phyloP scores from a whole-genome alignment of 2,113 vertebrate species.

The Isichthys henryi region DNA sequence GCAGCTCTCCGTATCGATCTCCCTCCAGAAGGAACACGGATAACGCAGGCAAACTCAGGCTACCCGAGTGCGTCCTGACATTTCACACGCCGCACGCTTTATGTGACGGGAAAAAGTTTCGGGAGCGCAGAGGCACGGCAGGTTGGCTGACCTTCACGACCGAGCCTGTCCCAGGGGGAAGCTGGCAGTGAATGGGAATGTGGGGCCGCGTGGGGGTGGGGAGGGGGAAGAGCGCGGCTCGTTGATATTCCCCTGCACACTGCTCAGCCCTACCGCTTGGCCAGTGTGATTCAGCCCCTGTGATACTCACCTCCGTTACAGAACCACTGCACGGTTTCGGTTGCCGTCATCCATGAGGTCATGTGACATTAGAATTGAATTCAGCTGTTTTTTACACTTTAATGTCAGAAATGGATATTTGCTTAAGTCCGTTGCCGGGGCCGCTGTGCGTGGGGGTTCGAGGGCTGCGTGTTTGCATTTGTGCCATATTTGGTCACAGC shows the following conservation, averaged over 20 bases:
- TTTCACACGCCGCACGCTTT: slow-evolving; percentile 21
- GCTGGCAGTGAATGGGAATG: neutral
- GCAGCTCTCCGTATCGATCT: neutral
- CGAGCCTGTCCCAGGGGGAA: neutral
- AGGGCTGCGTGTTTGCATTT: neutral
- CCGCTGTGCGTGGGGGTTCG: neutral
- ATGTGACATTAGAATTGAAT: neutral
- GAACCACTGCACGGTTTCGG: neutral
- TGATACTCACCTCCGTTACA: neutral
- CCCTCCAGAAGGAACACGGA: neutral
- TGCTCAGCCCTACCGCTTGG: neutral
- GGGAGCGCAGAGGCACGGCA: slow-evolving; percentile 16
- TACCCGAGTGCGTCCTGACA: slow-evolving; percentile 23
- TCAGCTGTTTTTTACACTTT: neutral
- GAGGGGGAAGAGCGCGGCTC: neutral
- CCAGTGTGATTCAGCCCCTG: neutral
- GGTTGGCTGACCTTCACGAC: slow-evolving; percentile 30
- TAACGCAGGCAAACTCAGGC: slow-evolving; percentile 5
- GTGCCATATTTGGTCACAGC: neutral
- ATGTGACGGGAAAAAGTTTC: slow-evolving; percentile 19
- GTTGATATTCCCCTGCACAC: neutral
- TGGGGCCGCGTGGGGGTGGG: slow-evolving; percentile 10
- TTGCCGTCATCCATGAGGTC: neutral
- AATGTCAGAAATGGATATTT: neutral
- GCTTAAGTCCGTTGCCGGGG: neutral